Conservation (phyloP, 2,113 vertebrate genomes). For the Misgurnus mizolepis region DNA sequence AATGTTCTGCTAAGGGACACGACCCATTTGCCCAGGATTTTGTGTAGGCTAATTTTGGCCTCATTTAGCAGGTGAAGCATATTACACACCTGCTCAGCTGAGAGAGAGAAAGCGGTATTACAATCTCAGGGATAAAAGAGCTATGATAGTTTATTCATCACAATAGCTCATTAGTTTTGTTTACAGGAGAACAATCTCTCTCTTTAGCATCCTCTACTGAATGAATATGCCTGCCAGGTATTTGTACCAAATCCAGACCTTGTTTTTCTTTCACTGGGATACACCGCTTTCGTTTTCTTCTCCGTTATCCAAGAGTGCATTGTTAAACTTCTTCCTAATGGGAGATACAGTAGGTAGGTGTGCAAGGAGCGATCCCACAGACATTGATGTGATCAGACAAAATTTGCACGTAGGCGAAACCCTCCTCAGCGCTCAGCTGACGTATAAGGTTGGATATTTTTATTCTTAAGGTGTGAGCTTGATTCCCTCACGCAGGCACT, state of each 20-base stretch:
- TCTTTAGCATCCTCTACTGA: background rate
- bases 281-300: background rate
- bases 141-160: constrained; percentile 45
- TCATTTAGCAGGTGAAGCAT: constrained; percentile 70
- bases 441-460: constrained; percentile 16
- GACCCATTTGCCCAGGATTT: constrained; percentile 69
- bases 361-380: constrained; percentile 9
- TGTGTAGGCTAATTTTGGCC: constrained; percentile 60
- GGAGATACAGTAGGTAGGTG: constrained; percentile 11
- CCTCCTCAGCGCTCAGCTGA: constrained; percentile 16
- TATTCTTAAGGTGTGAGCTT: constrained; percentile 13
- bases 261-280: constrained; percentile 9
- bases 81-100: constrained; percentile 69
- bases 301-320: background rate
- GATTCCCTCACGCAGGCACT: constrained; percentile 30
- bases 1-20: constrained; percentile 63
- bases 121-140: constrained; percentile 1
- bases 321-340: constrained; percentile 21
- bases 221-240: constrained; percentile 13
- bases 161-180: constrained; percentile 48
- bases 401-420: constrained; percentile 25
- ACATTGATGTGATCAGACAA: constrained; percentile 28
- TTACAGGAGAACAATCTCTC: constrained; percentile 40
- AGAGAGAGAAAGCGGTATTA: constrained; percentile 48
- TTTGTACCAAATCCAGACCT: background rate